Percentiles rank a stretch among this genome's conserved stretches.
These are phyloP conservation scores for Ecdyonurus torrentis DNA, from an alignment of 2,888 invertebrate species.

Conservation along the genomic window DNA sequence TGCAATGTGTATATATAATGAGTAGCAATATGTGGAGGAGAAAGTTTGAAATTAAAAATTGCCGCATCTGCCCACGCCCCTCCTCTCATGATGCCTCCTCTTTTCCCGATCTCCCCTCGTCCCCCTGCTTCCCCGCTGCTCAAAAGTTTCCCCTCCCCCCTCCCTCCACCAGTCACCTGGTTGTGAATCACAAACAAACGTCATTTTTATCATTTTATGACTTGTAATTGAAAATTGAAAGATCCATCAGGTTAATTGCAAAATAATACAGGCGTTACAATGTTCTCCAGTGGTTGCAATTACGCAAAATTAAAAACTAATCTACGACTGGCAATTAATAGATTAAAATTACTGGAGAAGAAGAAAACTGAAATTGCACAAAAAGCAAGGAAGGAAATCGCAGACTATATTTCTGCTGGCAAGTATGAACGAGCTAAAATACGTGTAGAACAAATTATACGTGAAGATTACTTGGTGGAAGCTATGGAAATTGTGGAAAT, in stretches of 20 bases:
- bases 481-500: constrained; percentile 99
- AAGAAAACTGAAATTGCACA: constrained; percentile 95
- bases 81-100: no score
- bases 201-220: no score
- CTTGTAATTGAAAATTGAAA: no score
- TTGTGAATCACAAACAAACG: background rate
- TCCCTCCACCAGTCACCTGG: no score
- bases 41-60: no score
- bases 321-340: constrained; percentile 77
- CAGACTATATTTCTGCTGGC: constrained; percentile 78
- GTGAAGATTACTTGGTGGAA: constrained; percentile 98
- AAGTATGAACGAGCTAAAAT: constrained; percentile 86
- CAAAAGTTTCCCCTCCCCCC: no score
- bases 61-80: no score
- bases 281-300: constrained; percentile 86
- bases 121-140: no score
- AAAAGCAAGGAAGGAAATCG: constrained; percentile 93
- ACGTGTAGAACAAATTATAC: constrained; percentile 94
- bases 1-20: no score
- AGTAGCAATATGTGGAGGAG: no score
- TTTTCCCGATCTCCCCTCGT: no score
- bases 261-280: constrained; percentile 28
- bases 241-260: no score
- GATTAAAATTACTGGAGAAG: constrained; percentile 87
- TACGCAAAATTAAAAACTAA: constrained; percentile 95